A percentile compares a stretch with the other conserved stretches of the same genome.
These are phyloP conservation scores for Parasteatoda tepidariorum DNA, from an alignment of 1,140 invertebrate species.

Conservation along the genomic window DNA sequence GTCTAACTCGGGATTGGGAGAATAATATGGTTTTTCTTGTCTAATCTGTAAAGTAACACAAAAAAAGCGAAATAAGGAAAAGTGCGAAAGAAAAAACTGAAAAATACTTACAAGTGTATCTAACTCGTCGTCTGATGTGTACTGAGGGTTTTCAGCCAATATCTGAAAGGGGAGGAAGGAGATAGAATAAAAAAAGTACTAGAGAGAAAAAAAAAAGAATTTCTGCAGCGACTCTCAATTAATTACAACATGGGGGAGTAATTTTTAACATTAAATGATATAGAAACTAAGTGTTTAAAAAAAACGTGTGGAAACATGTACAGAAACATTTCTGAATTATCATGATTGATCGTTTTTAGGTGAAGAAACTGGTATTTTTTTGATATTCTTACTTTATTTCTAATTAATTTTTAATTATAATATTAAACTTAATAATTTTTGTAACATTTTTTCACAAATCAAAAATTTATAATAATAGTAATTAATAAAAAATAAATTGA, in stretches of 20 bases:
- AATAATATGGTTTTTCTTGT: constrained; percentile 97
- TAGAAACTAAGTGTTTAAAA: background rate
- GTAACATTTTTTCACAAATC: no score
- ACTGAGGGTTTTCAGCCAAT: constrained; percentile 60
- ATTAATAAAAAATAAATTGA: no score
- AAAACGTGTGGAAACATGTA: background rate
- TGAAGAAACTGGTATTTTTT: no score
- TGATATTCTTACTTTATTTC: no score
- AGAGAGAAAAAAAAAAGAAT: background rate
- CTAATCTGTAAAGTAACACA: constrained; percentile 85
- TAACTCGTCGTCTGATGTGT: constrained; percentile 59
- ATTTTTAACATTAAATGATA: background rate
- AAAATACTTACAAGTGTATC: constrained; percentile 61
- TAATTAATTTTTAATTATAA: no score
- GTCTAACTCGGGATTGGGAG: constrained; percentile 97
- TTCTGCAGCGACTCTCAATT: constrained; percentile 2
- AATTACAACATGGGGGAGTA: background rate
- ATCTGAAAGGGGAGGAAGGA: constrained; percentile 60
- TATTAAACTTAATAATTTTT: no score
- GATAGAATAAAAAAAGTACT: constrained; percentile 32
- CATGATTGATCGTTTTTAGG: no score
- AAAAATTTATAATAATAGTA: no score
- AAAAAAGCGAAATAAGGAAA: constrained; percentile 56
- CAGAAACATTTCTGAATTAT: no score
- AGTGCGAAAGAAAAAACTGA: constrained; percentile 13